These are phyloP conservation scores for Oncorhynchus masou DNA, from an alignment of 2,113 vertebrate species.

Conservation along the genomic window DNA sequence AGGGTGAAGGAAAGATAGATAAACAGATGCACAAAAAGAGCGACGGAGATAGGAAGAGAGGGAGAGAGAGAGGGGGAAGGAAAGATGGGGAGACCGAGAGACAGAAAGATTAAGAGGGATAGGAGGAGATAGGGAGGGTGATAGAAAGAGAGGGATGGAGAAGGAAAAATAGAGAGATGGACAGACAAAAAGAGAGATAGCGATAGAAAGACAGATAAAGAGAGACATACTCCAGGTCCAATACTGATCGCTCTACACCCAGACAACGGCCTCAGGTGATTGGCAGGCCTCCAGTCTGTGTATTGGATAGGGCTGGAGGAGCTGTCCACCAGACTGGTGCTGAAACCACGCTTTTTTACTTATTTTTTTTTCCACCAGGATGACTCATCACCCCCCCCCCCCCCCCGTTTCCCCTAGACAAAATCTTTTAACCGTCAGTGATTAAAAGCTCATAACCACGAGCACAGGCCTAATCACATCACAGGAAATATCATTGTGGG, in stretches of 20 bases:
- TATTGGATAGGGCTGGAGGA: constrained; percentile 30
- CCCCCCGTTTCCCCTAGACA: constrained; percentile 23
- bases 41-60: background rate
- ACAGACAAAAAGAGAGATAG: background rate
- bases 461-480: constrained; percentile 45
- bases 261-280: constrained; percentile 30
- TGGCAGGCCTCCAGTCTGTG: constrained; percentile 24
- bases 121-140: background rate
- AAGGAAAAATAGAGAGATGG: background rate
- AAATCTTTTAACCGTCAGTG: constrained; percentile 44
- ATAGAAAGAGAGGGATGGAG: constrained; percentile 7
- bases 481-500: constrained; percentile 36
- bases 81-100: background rate
- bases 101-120: background rate
- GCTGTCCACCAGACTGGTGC: constrained; percentile 45
- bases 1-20: background rate
- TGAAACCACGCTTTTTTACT: constrained; percentile 43
- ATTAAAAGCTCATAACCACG: constrained; percentile 55
- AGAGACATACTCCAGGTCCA: background rate
- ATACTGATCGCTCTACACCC: background rate
- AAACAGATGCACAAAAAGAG: background rate
- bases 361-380: constrained; percentile 21
- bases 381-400: constrained; percentile 56
- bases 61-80: too few relatives aligned
- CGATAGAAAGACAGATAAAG: background rate